Evolutionary conservation across 2,113 vertebrate species (phyloP).

Genomic region (Rhea pennata): DNA sequence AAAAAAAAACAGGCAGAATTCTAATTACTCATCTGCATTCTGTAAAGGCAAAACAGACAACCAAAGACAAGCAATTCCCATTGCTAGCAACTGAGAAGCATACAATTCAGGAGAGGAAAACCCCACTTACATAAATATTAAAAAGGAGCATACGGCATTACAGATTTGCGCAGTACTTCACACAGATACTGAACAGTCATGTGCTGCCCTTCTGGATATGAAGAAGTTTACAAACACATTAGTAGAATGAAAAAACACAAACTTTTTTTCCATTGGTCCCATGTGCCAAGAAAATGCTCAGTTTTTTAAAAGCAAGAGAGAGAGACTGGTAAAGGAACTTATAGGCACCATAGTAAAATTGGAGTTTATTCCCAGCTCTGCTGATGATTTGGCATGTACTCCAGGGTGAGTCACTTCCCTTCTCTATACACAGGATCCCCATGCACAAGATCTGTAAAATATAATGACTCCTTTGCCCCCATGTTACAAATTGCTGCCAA

Average conservation of each 20-base stretch:
- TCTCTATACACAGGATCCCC: neutral
- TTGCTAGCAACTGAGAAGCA: neutral
- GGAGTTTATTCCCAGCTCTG: neutral
- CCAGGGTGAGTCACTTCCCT: slow-evolving; percentile 49
- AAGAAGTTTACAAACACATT: slow-evolving; percentile 29
- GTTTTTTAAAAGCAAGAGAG: slow-evolving; percentile 7
- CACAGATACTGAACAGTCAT: neutral
- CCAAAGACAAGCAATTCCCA: neutral
- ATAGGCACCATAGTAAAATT: neutral
- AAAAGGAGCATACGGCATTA: neutral
- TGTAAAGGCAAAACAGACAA: neutral
- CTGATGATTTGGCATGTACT: slow-evolving; percentile 21
- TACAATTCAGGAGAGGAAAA: neutral
- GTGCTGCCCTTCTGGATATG: neutral
- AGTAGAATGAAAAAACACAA: neutral
- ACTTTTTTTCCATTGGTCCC: neutral
- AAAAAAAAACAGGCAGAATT: neutral
- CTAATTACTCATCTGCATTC: neutral
- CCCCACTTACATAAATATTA: neutral
- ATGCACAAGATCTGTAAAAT: neutral
- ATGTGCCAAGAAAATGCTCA: slow-evolving; percentile 1
- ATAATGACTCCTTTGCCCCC: neutral
- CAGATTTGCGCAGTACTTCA: neutral
- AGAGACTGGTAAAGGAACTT: neutral
- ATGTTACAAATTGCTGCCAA: neutral